Percentiles rank a stretch among this genome's conserved stretches.
phyloP scores from a whole-genome alignment of 2,113 vertebrate species.

The Mus pahari region DNA sequence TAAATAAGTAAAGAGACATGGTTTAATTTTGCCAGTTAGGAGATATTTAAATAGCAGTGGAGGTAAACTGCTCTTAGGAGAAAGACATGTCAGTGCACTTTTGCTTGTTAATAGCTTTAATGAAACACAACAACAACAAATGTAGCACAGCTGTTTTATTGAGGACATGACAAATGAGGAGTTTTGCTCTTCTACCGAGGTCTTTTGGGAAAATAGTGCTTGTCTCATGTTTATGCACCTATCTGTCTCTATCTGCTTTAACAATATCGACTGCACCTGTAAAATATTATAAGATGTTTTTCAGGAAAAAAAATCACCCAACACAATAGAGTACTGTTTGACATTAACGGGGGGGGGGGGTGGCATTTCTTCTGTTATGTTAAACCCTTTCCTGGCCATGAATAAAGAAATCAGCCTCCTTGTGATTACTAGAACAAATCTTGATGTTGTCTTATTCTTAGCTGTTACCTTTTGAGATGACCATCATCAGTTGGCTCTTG shows the following conservation, averaged over 20 bases:
- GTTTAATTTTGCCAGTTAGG: conserved; percentile 88
- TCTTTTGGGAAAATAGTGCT: not conserved
- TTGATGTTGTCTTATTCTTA: conserved; percentile 17
- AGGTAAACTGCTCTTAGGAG: conserved; percentile 71
- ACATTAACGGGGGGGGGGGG: not conserved
- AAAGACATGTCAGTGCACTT: conserved; percentile 70
- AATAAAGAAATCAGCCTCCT: not conserved
- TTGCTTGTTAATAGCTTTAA: conserved; percentile 67
- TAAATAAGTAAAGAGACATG: conserved; percentile 89
- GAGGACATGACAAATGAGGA: not conserved
- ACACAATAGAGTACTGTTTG: not conserved
- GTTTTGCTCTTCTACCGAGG: not conserved
- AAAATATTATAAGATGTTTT: not conserved
- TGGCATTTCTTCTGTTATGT: not conserved
- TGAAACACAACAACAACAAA: conserved; percentile 35
- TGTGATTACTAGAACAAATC: conserved; percentile 10
- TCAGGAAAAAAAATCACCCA: not conserved
- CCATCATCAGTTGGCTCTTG: conserved; percentile 40
- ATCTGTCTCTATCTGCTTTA: conserved; percentile 1
- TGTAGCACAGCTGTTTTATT: conserved; percentile 36
- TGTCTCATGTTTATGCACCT: conserved; percentile 28
- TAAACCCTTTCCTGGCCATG: not conserved
- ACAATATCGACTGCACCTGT: not conserved
- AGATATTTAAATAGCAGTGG: conserved; percentile 82
- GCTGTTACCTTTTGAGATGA: conserved; percentile 47